Evolutionary conservation across 2,797 vertebrate genomes (phyloP), one percentile per base, ranked within the genome.

Genomic region (Rhyacichthys aspro): DNA sequence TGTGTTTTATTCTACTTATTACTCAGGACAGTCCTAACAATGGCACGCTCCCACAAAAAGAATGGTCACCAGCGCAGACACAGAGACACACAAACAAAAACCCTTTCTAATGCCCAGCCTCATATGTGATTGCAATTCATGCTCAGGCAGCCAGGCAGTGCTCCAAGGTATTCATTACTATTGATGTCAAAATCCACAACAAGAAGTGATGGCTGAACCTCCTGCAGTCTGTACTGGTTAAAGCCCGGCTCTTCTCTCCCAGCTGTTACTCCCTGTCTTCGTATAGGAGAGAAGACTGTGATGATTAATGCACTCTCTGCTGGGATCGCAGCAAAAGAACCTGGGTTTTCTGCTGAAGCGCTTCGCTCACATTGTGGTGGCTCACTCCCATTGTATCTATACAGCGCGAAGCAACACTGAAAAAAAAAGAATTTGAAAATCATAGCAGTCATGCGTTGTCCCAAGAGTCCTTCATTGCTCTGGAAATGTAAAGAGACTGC

Each of bases 91-190:
- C 73, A 74, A 66, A 82, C 55, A 81, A 76, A 70, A 76, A 59
- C 9, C 11, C 11, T 56, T 65, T 71, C 52, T 72, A 78, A 34
- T 59, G 55, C 58, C 59, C 8, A 14, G 45, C 32, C 67, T 76
- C 63, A 50, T 67, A 62, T 76, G 78, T 66, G 74, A 63, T 60
- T 63, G 77, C 71, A 76, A 75, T 79, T 82, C 75, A 70, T 66
- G 83, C 80, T 73, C 79, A 77, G 55, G 78, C 69, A 79, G 75
- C 56, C 79, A 74, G 87, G 87, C 86, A 83, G 19, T 12, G 70
- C 88, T 89, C 83, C 87, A 79, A 89, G 87, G 84, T 88, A 71
- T 90, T 90, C 89, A 90, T 91, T 90, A 88, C 74, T 76, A 84
- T 75, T 85, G 83, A 88, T 87, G 87, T 87, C 87, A 87, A 86